phyloP scores from a whole-genome alignment of 2,888 invertebrate species.

The Thymelicus sylvestris region DNA sequence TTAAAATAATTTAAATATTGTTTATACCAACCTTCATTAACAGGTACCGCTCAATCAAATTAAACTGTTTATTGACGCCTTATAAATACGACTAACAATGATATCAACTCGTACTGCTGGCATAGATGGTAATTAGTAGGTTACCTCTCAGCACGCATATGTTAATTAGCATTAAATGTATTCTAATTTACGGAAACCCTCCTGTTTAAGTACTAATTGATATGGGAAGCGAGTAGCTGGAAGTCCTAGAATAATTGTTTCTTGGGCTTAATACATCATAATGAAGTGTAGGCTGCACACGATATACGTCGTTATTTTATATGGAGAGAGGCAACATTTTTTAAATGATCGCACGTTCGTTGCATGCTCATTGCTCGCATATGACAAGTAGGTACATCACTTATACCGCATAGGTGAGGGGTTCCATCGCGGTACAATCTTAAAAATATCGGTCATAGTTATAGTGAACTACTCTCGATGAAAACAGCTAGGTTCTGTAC shows the following conservation, averaged over 20 bases:
- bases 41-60: no score
- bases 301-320: conserved; percentile 11
- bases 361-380: neutral
- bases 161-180: conserved; percentile 48
- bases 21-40: no score
- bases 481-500: no score
- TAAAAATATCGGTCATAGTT: no score
- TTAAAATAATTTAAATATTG: no score
- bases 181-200: conserved; percentile 51
- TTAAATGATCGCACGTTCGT: neutral
- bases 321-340: conserved; percentile 6
- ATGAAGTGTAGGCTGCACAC: conserved; percentile 28
- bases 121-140: conserved; percentile 35
- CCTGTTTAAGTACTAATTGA: conserved; percentile 55
- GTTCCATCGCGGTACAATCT: no score
- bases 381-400: no score
- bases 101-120: conserved; percentile 6
- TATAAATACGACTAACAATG: neutral
- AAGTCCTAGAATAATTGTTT: conserved; percentile 39
- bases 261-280: conserved; percentile 34
- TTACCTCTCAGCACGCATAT: conserved; percentile 40
- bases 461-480: no score
- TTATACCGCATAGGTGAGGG: no score
- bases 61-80: neutral
- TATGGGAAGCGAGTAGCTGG: conserved; percentile 52